These are phyloP conservation scores for Nymphalis polychloros DNA, from an alignment of 2,888 invertebrate genomes.

Conservation along the genomic window DNA sequence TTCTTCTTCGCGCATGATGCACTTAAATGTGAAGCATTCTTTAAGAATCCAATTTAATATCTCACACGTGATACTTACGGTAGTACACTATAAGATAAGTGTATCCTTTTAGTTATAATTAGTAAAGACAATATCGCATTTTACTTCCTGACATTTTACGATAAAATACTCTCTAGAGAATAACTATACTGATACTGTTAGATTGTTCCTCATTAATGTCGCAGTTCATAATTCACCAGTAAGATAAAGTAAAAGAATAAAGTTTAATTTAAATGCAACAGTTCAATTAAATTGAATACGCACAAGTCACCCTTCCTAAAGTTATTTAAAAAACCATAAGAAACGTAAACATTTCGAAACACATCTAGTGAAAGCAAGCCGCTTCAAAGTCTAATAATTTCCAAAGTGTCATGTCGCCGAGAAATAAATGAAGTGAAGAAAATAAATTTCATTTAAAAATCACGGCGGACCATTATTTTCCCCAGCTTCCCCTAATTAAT, in stretches of 20 bases:
- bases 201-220: too few relatives aligned
- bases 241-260: not conserved
- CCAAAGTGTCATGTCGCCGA: constrained; percentile 78
- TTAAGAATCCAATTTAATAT: too few relatives aligned
- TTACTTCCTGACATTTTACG: too few relatives aligned
- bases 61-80: too few relatives aligned
- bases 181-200: too few relatives aligned
- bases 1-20: too few relatives aligned
- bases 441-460: constrained; percentile 82
- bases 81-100: too few relatives aligned
- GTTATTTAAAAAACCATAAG: constrained; percentile 1
- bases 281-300: not conserved
- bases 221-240: not conserved
- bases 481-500: constrained; percentile 79
- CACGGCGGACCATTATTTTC: constrained; percentile 79
- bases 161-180: too few relatives aligned
- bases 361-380: constrained; percentile 53
- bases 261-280: not conserved
- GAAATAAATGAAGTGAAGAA: constrained; percentile 80
- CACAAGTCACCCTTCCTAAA: constrained; percentile 16
- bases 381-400: constrained; percentile 75
- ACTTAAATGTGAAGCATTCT: too few relatives aligned
- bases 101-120: too few relatives aligned
- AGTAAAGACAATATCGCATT: too few relatives aligned
- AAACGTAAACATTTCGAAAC: constrained; percentile 59